phyloP scores from a whole-genome alignment of 1,140 invertebrate species.

The Triops cancriformis region DNA sequence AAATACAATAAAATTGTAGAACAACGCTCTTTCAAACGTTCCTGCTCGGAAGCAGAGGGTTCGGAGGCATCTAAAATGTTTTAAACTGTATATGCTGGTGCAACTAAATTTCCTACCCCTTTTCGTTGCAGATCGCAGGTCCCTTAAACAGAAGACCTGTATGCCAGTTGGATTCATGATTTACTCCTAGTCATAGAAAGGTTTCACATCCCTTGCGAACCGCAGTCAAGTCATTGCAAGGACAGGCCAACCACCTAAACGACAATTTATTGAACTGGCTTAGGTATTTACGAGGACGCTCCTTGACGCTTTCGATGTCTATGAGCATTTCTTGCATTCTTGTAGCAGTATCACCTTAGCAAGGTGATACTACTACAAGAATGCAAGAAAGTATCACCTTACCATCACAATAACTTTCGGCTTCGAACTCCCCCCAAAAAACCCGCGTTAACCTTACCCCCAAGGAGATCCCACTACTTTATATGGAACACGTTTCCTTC shows the following conservation, averaged over 20 bases:
- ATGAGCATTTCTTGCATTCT: neutral
- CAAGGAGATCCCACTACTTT: neutral
- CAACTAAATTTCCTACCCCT: no score
- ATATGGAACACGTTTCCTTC: slow-evolving; percentile 13
- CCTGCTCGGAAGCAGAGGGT: no score
- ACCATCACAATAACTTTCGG: neutral
- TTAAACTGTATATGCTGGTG: no score
- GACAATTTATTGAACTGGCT: neutral
- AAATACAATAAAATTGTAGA: no score
- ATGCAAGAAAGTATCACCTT: no score
- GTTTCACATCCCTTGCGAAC: neutral
- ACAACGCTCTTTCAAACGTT: no score
- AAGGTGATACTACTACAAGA: no score
- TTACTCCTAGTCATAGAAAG: neutral
- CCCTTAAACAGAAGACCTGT: neutral
- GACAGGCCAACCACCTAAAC: neutral
- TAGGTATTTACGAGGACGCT: neutral
- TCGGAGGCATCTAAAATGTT: no score
- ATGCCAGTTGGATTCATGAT: neutral
- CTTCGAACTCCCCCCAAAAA: neutral
- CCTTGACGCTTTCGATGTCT: neutral
- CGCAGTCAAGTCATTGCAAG: neutral
- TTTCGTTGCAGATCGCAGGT: no score
- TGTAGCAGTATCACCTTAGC: neutral
- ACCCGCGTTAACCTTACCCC: neutral